Percentiles rank a stretch among this genome's conserved stretches.
Evolutionary conservation across 2,113 vertebrate genomes (phyloP).

Genomic region (Laticauda laticaudata): DNA sequence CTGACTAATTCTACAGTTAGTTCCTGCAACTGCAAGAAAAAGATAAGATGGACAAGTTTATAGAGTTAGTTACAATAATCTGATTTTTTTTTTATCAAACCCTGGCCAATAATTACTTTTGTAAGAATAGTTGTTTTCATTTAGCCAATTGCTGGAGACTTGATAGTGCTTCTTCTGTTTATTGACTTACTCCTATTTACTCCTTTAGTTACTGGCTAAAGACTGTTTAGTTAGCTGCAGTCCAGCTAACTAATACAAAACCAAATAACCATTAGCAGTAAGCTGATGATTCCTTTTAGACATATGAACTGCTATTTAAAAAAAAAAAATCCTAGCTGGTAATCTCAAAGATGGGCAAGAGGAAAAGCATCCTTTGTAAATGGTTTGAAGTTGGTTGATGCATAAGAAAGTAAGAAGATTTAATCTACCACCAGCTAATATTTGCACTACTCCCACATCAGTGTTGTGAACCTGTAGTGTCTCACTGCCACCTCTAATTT

Average conservation of each 20-base stretch:
- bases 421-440: background rate
- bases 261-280: background rate
- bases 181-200: background rate
- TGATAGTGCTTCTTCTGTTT: background rate
- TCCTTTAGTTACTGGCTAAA: background rate
- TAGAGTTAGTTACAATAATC: background rate
- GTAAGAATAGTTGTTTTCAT: background rate
- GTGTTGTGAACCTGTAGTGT: background rate
- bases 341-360: background rate
- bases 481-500: background rate
- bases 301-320: background rate
- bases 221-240: background rate
- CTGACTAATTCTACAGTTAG: background rate
- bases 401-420: background rate
- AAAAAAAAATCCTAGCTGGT: background rate
- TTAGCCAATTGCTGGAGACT: background rate
- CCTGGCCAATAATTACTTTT: background rate
- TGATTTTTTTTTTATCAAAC: background rate
- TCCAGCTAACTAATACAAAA: background rate
- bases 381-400: background rate
- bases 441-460: background rate
- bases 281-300: background rate
- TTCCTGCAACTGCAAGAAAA: background rate
- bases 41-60: background rate
- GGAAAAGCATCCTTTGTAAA: background rate